phyloP scores from a whole-genome alignment of 2,888 invertebrate species.

The Clunio marinus region DNA sequence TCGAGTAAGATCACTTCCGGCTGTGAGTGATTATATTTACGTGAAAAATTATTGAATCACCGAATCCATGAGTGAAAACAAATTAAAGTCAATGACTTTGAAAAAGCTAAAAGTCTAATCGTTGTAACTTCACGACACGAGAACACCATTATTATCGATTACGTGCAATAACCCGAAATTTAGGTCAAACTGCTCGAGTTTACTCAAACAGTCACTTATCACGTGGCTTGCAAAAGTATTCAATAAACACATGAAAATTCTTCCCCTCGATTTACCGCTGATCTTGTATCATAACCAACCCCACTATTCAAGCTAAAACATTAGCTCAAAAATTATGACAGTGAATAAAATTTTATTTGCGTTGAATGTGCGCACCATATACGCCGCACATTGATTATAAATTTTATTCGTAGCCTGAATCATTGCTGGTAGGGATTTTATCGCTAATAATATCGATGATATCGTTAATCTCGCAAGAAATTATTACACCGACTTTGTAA shows the following conservation, averaged over 20 bases:
- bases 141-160: too few relatives aligned
- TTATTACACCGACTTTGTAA: background rate
- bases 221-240: background rate
- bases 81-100: too few relatives aligned
- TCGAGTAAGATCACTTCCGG: too few relatives aligned
- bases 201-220: background rate
- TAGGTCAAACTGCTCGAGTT: too few relatives aligned
- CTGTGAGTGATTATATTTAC: too few relatives aligned
- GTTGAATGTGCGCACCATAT: background rate
- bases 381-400: background rate
- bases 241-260: background rate
- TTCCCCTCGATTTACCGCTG: background rate
- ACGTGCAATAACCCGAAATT: too few relatives aligned
- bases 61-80: too few relatives aligned
- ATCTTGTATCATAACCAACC: background rate
- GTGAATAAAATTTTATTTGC: background rate
- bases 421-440: background rate
- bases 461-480: constrained; percentile 28
- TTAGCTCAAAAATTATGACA: background rate
- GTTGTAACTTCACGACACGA: too few relatives aligned
- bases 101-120: too few relatives aligned
- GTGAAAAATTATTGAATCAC: too few relatives aligned
- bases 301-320: background rate
- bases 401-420: background rate
- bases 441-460: constrained; percentile 13